Evolutionary conservation across 1,140 invertebrate species (phyloP).

Genomic region (Papilio helenus): DNA sequence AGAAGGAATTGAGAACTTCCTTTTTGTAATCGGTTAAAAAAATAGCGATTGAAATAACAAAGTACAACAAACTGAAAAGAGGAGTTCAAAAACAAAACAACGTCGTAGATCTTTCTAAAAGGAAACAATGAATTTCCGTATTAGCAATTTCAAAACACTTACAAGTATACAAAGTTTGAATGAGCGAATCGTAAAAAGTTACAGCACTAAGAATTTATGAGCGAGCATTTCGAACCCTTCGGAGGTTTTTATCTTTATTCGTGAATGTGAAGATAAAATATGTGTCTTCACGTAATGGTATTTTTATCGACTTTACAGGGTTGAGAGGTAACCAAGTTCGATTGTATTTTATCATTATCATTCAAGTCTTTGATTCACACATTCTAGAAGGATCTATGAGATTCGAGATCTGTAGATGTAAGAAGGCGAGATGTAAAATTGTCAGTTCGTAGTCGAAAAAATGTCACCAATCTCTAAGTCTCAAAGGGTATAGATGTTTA

Average conservation of each 20-base stretch:
- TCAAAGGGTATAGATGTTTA: no score
- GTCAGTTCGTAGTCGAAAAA: no score
- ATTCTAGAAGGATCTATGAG: no score
- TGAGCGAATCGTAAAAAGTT: conserved; percentile 21
- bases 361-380: no score
- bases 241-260: conserved; percentile 37
- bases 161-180: neutral
- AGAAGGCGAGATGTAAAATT: no score
- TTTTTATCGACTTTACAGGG: conserved; percentile 23
- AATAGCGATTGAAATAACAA: no score
- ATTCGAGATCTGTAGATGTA: no score
- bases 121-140: neutral
- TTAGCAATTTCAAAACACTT: conserved; percentile 29
- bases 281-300: conserved; percentile 36
- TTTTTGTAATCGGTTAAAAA: no score
- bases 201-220: conserved; percentile 40
- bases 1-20: no score
- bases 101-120: neutral
- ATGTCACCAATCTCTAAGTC: no score
- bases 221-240: conserved; percentile 37
- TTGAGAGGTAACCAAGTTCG: neutral
- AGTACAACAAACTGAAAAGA: no score
- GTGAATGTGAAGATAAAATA: conserved; percentile 40
- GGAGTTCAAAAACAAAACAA: neutral
- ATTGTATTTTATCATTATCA: neutral